These are phyloP conservation scores for Eucriotettix oculatus DNA, from an alignment of 2,888 invertebrate genomes.

Conservation along the genomic window DNA sequence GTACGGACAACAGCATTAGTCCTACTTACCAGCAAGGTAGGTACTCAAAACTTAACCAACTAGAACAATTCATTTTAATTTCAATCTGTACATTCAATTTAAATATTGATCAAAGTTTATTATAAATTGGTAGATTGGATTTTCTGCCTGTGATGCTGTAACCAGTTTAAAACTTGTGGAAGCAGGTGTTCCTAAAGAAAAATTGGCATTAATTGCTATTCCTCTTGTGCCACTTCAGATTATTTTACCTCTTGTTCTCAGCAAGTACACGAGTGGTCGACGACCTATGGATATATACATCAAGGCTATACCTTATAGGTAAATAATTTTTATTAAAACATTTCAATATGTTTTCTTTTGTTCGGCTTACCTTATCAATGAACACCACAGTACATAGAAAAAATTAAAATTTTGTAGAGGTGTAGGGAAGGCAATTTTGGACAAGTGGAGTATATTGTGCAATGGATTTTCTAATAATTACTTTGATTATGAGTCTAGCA, in stretches of 20 bases:
- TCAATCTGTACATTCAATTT: no score
- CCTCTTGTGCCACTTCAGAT: conserved; percentile 91
- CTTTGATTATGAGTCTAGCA: no score
- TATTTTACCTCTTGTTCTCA: conserved; percentile 71
- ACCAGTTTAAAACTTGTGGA: conserved; percentile 90
- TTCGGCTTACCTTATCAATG: no score
- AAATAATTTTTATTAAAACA: conserved; percentile 6
- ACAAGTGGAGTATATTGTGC: no score
- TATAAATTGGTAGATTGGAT: conserved; percentile 52
- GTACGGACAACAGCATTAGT: conserved; percentile 64
- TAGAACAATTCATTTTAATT: no score
- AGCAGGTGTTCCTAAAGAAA: conserved; percentile 90
- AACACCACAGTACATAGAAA: no score
- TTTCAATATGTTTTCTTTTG: no score
- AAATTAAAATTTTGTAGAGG: no score
- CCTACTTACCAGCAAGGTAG: conserved; percentile 79
- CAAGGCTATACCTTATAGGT: conserved; percentile 70
- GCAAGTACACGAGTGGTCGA: conserved; percentile 71
- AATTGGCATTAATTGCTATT: conserved; percentile 79
- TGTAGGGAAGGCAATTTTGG: no score
- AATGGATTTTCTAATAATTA: no score
- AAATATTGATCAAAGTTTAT: neutral
- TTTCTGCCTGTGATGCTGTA: conserved; percentile 89
- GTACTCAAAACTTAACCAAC: neutral
- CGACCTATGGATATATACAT: conserved; percentile 78